Evolutionary conservation across 2,888 invertebrate species (phyloP), one percentile per base, ranked within the genome.

Genomic region (Drosophila quasianomalipes): DNA sequence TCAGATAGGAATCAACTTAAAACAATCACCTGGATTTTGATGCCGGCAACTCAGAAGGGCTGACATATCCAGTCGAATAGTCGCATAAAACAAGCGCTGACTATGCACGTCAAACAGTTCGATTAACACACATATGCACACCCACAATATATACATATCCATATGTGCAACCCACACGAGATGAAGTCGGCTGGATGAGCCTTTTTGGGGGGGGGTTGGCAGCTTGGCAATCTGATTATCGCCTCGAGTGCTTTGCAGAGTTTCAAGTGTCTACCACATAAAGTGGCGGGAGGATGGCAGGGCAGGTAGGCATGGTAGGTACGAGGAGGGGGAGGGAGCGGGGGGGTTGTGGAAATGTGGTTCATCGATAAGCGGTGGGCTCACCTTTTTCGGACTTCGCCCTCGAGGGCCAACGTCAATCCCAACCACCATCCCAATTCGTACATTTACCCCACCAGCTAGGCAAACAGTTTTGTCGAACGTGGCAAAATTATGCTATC

Each of bases 171-270:
- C 16, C n/a, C 28, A 47, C 39, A 58, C 47, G 39, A 35, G 62
- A 33, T n/a, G n/a, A 14, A n/a, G 19, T 14, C 14, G 30, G 1
- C 4, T 16, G 16, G 16, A 37, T 33, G 22, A 9, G 26, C 26
- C 47, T 26, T 16, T 26, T 16, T 47, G n/a, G 37, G 51, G 60
- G 16, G 51, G 60, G 16, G 30, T 35, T 59, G 55, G 57, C 41
- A 68, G 58, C 39, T 41, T 63, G 70, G 78, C 79, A 89, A 89
- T 86, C 84, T 86, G 89, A 85, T 89, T 85, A 85, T 75, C 81
- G 85, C 85, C 84, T 76, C 76, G 65, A 88, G 81, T 81, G 82
- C 70, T 76, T 73, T 65, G 53, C 73, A 72, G 49, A 35, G 71
- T 60, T 53, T 81, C 68, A 62, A 65, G 55, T 60, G 63, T 66